A percentile compares a stretch with the other conserved stretches of the same genome.
Evolutionary conservation across 2,888 invertebrate species (phyloP).

Genomic region (Gisinianus flammeolus): DNA sequence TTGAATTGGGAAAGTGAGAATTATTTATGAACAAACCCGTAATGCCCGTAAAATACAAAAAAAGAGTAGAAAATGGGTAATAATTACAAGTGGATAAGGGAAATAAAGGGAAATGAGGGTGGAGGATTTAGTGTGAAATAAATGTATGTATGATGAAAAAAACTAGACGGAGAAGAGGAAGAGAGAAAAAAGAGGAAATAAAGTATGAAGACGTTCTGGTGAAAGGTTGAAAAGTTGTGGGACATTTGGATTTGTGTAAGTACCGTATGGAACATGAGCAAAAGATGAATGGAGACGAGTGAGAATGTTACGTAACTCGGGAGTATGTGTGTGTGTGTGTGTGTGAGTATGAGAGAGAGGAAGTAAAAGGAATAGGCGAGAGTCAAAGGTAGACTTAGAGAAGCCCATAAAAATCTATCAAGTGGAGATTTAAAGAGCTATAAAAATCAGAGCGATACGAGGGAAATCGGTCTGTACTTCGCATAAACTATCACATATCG

Average conservation of each 20-base stretch:
- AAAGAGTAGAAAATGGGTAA: too few relatives aligned
- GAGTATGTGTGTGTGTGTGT: background rate
- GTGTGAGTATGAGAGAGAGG: background rate
- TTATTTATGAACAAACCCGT: too few relatives aligned
- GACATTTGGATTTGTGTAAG: conserved; percentile 8
- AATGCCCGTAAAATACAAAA: too few relatives aligned
- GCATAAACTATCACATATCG: conserved; percentile 18
- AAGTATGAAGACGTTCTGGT: background rate
- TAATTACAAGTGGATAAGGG: too few relatives aligned
- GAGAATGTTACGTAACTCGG: conserved; percentile 27
- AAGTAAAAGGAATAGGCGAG: conserved; percentile 33
- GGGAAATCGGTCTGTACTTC: conserved; percentile 16
- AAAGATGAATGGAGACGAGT: conserved; percentile 35
- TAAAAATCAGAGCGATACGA: conserved; percentile 46
- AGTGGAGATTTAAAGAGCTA: conserved; percentile 49
- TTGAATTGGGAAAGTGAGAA: too few relatives aligned
- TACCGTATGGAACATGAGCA: conserved; percentile 2
- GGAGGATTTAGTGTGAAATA: too few relatives aligned
- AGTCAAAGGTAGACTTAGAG: conserved; percentile 45
- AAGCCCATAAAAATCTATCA: conserved; percentile 48
- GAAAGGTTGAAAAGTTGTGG: background rate
- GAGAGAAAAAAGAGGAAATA: background rate
- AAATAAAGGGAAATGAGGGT: background rate
- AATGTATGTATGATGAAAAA: too few relatives aligned
- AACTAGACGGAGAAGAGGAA: conserved; percentile 8